Base-by-base conservation (phyloP, 2,888 invertebrate genomes). In the Octonoba sinensis region DNA sequence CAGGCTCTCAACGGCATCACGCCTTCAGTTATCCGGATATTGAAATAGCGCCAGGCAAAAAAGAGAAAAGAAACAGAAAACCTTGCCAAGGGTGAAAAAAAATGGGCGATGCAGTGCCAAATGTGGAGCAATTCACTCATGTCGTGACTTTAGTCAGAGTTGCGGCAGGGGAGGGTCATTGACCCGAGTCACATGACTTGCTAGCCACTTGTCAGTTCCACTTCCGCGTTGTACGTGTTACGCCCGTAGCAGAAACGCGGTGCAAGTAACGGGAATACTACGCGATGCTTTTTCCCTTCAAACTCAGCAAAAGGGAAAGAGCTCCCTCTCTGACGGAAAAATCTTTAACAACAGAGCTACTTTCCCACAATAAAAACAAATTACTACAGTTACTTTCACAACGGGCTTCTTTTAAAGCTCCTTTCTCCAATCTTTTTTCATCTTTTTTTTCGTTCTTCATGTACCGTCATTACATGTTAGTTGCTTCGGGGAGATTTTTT, bases 151-250 rank as follows among this genome's bases (percentile, higher is more conserved):
- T 27, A 27, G 27, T 27, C 51, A n/a, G 51, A 67, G 67, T 49
- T 67, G 72, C 62, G 72, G 72, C 72, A 54, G 59, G 66, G 59
- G 57, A 44, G 60, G 76, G 76, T 76, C 76, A 69, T 60, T 67
- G 76, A 76, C 76, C 76, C 49, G 54, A 69, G 76, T 67, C 76
- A 76, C 67, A 54, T 76, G 76, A 76, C 76, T 69, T 62, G 75
- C 66, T 65, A 74, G 73, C 73, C 65, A 74, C 76, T 76, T 76
- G 76, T 76, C 76, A 76, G 76, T 67, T 67, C 62, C 44, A 76
- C 76, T 76, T 76, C 76, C 76, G 76, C 76, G 76, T 76, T 76
- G 76, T 76, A 76, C 69, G 76, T 76, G 76, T 76, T 62, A 76
- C 76, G 65, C 56, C 65, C 22, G 73, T 57, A 70, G 70, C 22